Percentiles rank a stretch among this genome's conserved stretches.
phyloP scores from a whole-genome alignment of 2,888 invertebrate species.

The Troides oblongomaculatus region DNA sequence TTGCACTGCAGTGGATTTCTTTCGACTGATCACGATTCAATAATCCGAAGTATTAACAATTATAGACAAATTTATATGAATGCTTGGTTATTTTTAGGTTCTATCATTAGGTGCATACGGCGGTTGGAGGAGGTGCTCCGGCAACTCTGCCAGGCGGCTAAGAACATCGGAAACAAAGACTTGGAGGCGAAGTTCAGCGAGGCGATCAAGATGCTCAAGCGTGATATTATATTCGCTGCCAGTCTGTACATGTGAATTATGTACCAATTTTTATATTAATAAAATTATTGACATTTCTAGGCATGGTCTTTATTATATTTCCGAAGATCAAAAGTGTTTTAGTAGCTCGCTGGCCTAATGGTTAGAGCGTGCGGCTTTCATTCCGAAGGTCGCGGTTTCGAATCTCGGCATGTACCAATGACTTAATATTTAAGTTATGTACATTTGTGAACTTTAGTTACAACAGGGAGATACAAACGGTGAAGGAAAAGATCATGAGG shows the following conservation, averaged over 20 bases:
- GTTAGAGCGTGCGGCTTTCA: no score
- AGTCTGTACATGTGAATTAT: constrained; percentile 88
- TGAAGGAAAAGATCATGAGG: no score
- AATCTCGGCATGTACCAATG: no score
- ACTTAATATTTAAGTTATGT: no score
- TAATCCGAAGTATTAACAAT: no score
- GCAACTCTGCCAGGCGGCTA: constrained; percentile 97
- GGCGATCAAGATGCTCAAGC: constrained; percentile 93
- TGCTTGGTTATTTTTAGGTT: constrained; percentile 54
- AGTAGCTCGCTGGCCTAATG: no score
- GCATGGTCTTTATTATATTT: constrained; percentile 3
- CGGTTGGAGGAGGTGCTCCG: constrained; percentile 96
- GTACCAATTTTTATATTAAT: constrained; percentile 24
- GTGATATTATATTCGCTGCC: constrained; percentile 99
- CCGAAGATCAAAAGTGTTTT: no score
- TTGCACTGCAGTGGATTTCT: no score
- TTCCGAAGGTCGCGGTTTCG: no score
- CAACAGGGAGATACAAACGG: no score
- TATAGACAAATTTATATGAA: not conserved
- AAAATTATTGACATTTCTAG: constrained; percentile 14
- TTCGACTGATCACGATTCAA: no score
- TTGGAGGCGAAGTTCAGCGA: constrained; percentile 97
- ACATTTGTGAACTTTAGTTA: no score
- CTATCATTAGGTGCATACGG: constrained; percentile 92
- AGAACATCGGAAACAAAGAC: constrained; percentile 97